A percentile compares a stretch with the other conserved stretches of the same genome.
These are phyloP conservation scores for Bombus waltoni DNA, from an alignment of 1,140 invertebrate species.

Conservation along the genomic window DNA sequence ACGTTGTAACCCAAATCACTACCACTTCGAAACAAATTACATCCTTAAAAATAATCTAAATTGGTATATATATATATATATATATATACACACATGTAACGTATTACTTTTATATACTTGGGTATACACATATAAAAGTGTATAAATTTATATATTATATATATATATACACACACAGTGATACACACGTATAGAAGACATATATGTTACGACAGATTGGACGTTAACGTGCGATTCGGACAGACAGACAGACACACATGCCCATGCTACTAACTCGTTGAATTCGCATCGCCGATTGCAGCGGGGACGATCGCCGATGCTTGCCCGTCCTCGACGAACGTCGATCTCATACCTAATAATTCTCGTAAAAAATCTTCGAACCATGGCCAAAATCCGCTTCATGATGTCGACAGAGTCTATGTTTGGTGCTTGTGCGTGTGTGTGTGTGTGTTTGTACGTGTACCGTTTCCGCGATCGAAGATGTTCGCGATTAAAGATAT, in stretches of 20 bases:
- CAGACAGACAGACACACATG: constrained; percentile 76
- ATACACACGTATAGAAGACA: constrained; percentile 19
- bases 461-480: not conserved
- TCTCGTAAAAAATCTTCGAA: constrained; percentile 59
- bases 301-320: constrained; percentile 58
- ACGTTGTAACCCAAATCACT: not conserved
- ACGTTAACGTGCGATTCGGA: constrained; percentile 60
- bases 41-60: not conserved
- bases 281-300: constrained; percentile 55
- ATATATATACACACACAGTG: constrained; percentile 12
- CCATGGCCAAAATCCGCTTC: constrained; percentile 57
- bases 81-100: not conserved
- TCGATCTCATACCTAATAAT: constrained; percentile 65
- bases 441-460: constrained; percentile 27
- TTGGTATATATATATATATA: not conserved
- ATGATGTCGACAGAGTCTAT: constrained; percentile 44
- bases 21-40: not conserved
- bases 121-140: not conserved
- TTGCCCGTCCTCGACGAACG: constrained; percentile 59
- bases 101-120: not conserved
- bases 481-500: not conserved
- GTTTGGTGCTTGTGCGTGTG: constrained; percentile 6
- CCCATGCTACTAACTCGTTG: constrained; percentile 78
- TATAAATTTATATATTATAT: constrained; percentile 12
- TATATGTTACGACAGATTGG: constrained; percentile 22